Evolutionary conservation across 2,797 vertebrate species (phyloP), one percentile per base, ranked within the genome.

Genomic region (Trichosurus vulpecula): DNA sequence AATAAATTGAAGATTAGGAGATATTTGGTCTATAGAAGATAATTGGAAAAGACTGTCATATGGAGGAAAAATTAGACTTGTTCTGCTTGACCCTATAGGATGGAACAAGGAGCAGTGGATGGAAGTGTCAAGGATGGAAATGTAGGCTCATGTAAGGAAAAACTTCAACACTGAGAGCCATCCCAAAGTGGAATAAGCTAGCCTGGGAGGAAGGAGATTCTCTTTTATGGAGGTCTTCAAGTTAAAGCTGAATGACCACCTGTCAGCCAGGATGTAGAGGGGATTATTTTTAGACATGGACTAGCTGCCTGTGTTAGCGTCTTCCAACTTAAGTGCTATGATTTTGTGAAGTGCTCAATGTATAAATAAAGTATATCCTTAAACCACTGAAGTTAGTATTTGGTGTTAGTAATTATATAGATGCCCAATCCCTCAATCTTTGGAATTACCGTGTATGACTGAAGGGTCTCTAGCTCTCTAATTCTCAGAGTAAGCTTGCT

Each of bases 371-470:
- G 97, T 96, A 96, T 98, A 90, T 96, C 98, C 98, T 93, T 98
- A 98, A 98, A 98, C 96, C 97, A 55, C 41, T 90, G 95, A 94
- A 58, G 97, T 98, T 98, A 98, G 98, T 98, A 97, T 97, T 98
- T 97, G 95, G 97, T 91, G 98, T 99, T 99, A 99, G 98, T 98
- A 97, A 97, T 94, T 57, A 11, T 98, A 98, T 55, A 6, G 61
- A 95, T 94, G 91, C 98, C 96, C 95, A 96, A 98, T 99, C 99
- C 99, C 99, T 99, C 99, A 96, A 98, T 98, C 98, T 99, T 99
- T 98, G 99, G 98, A 97, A 98, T 99, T 99, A 99, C 98, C 96
- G 99, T 99, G 98, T 99, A 98, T 97, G 99, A 99, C 97, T 99
- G 99, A 97, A 99, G 99, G 96, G 97, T 98, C 98, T 99, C 98